Percentiles rank a stretch among this genome's conserved stretches.
These are phyloP conservation scores for Melanotaenia parkinsoni DNA, from an alignment of 2,797 vertebrate genomes.

Conservation along the genomic window DNA sequence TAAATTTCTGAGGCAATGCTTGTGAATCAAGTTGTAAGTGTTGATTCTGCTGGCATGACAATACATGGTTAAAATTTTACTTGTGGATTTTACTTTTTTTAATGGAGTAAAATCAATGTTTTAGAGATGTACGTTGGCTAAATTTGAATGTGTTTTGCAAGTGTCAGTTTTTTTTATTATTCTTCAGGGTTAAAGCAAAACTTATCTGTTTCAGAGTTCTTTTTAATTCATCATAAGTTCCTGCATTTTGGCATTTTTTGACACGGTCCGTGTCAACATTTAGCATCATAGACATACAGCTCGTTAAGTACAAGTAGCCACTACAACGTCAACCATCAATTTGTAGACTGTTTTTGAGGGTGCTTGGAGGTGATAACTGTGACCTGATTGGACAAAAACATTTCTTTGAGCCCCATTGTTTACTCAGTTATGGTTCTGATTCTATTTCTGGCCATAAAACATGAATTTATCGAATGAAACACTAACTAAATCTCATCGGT, in stretches of 20 bases:
- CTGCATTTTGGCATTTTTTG: not conserved
- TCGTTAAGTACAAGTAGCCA: not conserved
- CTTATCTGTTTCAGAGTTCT: not conserved
- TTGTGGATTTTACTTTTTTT: not conserved
- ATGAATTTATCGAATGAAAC: not conserved
- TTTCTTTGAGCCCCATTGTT: not conserved
- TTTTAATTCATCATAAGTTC: not conserved
- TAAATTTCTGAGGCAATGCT: slow-evolving; percentile 31
- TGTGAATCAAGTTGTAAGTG: slow-evolving; percentile 9
- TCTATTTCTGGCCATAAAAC: not conserved
- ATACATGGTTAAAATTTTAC: slow-evolving; percentile 6
- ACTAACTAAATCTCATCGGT: too few species aligned
- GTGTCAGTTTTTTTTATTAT: not conserved
- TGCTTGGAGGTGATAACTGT: not conserved
- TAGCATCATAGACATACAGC: too few species aligned
- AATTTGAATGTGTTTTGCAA: slow-evolving; percentile 8
- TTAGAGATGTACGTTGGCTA: not conserved
- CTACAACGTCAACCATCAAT: not conserved
- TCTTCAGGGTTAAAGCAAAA: not conserved
- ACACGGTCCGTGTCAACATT: not conserved
- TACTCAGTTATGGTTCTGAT: not conserved
- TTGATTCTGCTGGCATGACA: not conserved
- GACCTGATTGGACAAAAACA: not conserved
- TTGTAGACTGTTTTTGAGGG: not conserved
- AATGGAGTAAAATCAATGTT: not conserved